Evolutionary conservation across 23 tunicate species (phyloP).

Genomic region (Halocynthia aurantium): DNA sequence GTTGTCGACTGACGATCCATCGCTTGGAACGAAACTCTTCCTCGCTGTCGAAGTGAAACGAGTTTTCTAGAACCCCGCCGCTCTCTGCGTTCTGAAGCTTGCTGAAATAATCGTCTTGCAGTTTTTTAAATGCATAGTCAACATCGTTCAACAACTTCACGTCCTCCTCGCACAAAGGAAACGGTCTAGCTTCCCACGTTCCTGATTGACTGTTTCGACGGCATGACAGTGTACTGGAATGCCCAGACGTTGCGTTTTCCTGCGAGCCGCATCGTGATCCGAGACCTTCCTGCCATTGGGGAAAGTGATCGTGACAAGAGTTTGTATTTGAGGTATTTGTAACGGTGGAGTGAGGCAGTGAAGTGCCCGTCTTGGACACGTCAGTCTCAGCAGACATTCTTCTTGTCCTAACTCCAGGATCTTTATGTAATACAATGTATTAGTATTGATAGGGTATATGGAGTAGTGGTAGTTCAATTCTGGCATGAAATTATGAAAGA

Average conservation of each 20-base stretch:
- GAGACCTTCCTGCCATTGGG: slow-evolving; percentile 1
- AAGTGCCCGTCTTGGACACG: neutral
- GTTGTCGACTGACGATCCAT: neutral
- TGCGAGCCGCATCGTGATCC: slow-evolving; percentile 3
- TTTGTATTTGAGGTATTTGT: neutral
- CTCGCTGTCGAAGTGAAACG: neutral
- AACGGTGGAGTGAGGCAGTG: neutral
- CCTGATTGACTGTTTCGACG: neutral
- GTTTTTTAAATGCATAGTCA: slow-evolving; percentile 2
- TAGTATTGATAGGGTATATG: too few species aligned
- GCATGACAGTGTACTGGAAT: neutral
- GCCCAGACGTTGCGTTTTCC: neutral
- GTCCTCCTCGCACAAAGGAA: slow-evolving; percentile 58
- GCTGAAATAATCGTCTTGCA: neutral
- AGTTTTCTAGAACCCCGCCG: neutral
- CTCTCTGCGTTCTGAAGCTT: neutral
- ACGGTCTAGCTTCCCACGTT: slow-evolving; percentile 46
- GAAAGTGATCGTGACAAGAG: neutral
- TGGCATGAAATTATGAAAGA: too few species aligned
- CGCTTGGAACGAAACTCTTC: neutral
- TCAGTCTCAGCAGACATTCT: neutral
- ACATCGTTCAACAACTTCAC: slow-evolving; percentile 35
- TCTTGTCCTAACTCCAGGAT: neutral
- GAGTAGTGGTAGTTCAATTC: too few species aligned
- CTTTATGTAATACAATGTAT: too few species aligned